A percentile compares a stretch with the other conserved stretches of the same genome.
Evolutionary conservation across 2,888 invertebrate species (phyloP).

Genomic region (Nomada ferruginata): DNA sequence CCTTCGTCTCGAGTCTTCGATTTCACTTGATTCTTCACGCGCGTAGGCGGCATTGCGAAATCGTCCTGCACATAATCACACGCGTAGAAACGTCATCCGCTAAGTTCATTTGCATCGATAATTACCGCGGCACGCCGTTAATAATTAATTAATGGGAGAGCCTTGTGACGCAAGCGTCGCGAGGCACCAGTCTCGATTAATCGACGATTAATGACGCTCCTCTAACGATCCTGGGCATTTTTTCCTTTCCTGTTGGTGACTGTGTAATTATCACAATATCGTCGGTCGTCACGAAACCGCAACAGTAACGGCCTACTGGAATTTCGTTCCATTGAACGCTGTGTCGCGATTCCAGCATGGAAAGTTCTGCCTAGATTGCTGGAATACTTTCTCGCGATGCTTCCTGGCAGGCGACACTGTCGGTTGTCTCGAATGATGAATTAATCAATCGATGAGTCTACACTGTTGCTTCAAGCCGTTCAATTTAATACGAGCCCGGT

Average conservation of each 20-base stretch:
- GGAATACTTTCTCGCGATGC: conserved; percentile 24
- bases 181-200: conserved; percentile 65
- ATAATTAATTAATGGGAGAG: conserved; percentile 80
- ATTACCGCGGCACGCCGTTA: conserved; percentile 75
- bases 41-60: conserved; percentile 71
- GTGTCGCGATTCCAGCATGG: neutral
- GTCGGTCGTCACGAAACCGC: conserved; percentile 32
- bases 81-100: conserved; percentile 66
- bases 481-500: neutral
- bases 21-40: conserved; percentile 29
- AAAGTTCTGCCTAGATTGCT: conserved; percentile 28
- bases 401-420: conserved; percentile 19
- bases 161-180: conserved; percentile 74
- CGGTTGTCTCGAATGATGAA: conserved; percentile 1
- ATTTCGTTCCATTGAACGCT: conserved; percentile 23
- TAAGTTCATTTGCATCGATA: conserved; percentile 80
- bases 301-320: conserved; percentile 20
- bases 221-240: conserved; percentile 22
- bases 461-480: neutral
- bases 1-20: conserved; percentile 62
- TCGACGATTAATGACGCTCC: conserved; percentile 74
- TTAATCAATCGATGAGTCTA: conserved; percentile 9
- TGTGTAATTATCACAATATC: conserved; percentile 50
- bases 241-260: neutral
- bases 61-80: conserved; percentile 71